Evolutionary conservation across 2,797 vertebrate genomes (phyloP).

Genomic region (Telmatherina bonti): DNA sequence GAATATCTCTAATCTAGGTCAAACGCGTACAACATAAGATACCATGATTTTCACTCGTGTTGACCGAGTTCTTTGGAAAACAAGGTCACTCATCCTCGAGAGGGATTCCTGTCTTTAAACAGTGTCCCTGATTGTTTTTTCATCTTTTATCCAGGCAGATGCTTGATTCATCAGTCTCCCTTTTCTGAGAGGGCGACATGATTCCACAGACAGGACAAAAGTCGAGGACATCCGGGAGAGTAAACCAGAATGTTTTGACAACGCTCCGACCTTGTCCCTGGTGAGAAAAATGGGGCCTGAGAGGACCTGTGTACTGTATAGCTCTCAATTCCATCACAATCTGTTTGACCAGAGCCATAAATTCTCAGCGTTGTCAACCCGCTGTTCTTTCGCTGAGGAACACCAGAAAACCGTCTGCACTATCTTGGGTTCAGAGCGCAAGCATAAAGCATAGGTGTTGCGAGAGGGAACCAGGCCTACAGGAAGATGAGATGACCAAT

Average conservation of each 20-base stretch:
- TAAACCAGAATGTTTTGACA: constrained; percentile 65
- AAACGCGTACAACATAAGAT: constrained; percentile 58
- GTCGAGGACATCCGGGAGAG: constrained; percentile 63
- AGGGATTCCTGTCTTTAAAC: constrained; percentile 66
- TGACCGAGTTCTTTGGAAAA: constrained; percentile 69
- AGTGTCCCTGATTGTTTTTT: constrained; percentile 58
- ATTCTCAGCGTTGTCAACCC: constrained; percentile 46
- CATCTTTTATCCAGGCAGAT: constrained; percentile 73
- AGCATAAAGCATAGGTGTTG: constrained; percentile 57
- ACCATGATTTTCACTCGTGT: constrained; percentile 57
- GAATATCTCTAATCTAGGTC: constrained; percentile 69
- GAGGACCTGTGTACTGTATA: constrained; percentile 38
- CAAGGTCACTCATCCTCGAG: constrained; percentile 73
- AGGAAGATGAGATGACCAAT: constrained; percentile 41
- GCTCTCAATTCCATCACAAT: constrained; percentile 50
- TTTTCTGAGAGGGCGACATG: constrained; percentile 43
- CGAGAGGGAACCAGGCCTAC: constrained; percentile 57
- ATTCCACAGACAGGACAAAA: constrained; percentile 60
- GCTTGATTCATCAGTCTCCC: constrained; percentile 70
- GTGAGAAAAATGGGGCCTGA: constrained; percentile 59
- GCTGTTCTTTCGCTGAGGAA: constrained; percentile 47
- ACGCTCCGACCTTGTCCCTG: constrained; percentile 60
- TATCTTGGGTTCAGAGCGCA: constrained; percentile 21
- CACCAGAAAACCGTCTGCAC: constrained; percentile 51
- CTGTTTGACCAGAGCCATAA: constrained; percentile 43